Evolutionary conservation across 2,888 invertebrate species (phyloP).

Genomic region (Entomobrya proxima): DNA sequence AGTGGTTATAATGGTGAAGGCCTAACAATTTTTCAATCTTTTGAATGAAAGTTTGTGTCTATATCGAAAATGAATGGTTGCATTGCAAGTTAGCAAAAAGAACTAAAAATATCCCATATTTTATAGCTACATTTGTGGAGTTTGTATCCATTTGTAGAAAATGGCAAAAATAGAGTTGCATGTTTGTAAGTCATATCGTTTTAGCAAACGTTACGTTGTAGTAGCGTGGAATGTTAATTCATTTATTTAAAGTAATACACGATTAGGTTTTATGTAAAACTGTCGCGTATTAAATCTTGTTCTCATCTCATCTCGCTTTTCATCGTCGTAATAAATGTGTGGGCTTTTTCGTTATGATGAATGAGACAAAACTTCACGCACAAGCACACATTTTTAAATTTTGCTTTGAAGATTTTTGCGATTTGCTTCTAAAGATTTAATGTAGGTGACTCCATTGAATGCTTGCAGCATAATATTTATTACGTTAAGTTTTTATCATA

Average conservation of each 20-base stretch:
- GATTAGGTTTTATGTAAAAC: background rate
- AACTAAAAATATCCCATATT: too few species aligned
- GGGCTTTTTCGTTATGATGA: background rate
- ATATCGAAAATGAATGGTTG: background rate
- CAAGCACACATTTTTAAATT: background rate
- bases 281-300: background rate
- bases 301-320: slow-evolving; percentile 15
- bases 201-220: background rate
- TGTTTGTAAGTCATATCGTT: background rate
- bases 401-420: background rate
- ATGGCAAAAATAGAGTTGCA: background rate
- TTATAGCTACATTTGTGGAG: too few species aligned
- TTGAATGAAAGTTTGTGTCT: background rate
- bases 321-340: background rate
- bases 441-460: background rate
- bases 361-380: background rate
- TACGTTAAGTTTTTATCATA: background rate
- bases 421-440: background rate
- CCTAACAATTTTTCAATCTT: background rate
- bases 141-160: slow-evolving; percentile 16
- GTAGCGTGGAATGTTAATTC: background rate
- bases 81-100: too few species aligned
- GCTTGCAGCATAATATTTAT: background rate
- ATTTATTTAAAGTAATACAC: background rate
- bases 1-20: background rate